These are phyloP conservation scores for Leucania comma DNA, from an alignment of 2,888 invertebrate genomes.

Conservation along the genomic window DNA sequence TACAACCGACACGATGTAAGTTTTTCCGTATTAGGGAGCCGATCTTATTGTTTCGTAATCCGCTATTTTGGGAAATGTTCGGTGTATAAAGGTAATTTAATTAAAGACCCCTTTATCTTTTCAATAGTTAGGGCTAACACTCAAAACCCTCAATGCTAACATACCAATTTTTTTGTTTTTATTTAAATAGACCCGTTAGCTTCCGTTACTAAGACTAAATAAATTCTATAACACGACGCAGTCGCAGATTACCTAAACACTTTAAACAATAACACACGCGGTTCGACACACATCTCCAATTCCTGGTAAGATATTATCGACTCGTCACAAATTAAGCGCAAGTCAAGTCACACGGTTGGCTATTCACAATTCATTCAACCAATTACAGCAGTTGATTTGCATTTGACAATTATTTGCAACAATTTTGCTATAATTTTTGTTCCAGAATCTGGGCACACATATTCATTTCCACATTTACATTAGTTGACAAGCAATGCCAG, in stretches of 20 bases:
- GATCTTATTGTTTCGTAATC: neutral
- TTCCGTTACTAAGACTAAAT: conserved; percentile 5
- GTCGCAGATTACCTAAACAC: neutral
- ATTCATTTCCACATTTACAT: neutral
- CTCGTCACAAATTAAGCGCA: neutral
- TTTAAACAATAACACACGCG: neutral
- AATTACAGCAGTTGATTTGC: neutral
- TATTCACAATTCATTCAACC: neutral
- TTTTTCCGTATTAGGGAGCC: neutral
- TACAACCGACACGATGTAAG: neutral
- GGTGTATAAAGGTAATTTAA: neutral
- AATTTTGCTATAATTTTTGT: neutral
- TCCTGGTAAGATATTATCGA: neutral
- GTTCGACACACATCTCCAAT: neutral
- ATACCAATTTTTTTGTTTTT: neutral
- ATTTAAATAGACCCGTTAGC: neutral
- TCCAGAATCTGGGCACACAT: neutral
- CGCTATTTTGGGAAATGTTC: neutral
- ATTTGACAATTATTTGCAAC: neutral
- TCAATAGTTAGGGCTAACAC: neutral
- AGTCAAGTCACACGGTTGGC: neutral
- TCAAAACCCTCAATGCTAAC: conserved; percentile 8
- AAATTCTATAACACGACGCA: neutral
- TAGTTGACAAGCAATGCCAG: neutral
- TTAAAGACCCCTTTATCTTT: neutral